These are phyloP conservation scores for Euzetes globulus DNA, from an alignment of 2,888 invertebrate species.

Conservation along the genomic window DNA sequence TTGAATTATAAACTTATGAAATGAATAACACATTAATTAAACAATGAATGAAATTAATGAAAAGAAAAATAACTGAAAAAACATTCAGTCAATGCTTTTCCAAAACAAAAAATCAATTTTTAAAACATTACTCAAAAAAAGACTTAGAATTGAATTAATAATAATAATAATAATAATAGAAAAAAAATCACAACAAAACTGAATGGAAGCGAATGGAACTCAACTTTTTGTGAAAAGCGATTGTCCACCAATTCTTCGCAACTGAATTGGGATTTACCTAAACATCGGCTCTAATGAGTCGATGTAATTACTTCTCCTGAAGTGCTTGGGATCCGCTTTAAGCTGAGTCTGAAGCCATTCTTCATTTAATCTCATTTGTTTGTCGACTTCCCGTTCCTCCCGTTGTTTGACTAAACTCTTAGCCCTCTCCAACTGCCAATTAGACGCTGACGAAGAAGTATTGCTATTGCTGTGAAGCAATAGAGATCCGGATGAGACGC, in stretches of 20 bases:
- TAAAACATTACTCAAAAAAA: not conserved
- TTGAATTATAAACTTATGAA: not conserved
- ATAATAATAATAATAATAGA: not conserved
- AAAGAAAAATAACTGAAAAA: not conserved
- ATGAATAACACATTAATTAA: not conserved
- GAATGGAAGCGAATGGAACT: not conserved
- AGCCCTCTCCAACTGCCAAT: conserved; percentile 8
- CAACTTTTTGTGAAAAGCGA: not conserved
- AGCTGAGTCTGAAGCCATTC: conserved; percentile 18
- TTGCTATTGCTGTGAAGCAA: not conserved
- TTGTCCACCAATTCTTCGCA: not conserved
- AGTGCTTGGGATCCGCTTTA: not conserved
- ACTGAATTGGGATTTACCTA: not conserved
- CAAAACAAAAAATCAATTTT: too few species aligned
- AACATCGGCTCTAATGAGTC: not conserved
- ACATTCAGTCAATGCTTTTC: not conserved
- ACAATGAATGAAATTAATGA: not conserved
- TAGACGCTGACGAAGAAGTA: not conserved
- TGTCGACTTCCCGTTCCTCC: not conserved
- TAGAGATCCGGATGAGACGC: not conserved
- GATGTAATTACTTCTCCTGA: not conserved
- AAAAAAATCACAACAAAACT: conserved; percentile 6
- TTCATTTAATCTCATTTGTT: not conserved
- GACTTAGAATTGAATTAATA: not conserved
- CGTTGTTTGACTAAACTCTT: not conserved